Conservation (phyloP, 1,140 invertebrate species). For the Steinernema feltiae region DNA sequence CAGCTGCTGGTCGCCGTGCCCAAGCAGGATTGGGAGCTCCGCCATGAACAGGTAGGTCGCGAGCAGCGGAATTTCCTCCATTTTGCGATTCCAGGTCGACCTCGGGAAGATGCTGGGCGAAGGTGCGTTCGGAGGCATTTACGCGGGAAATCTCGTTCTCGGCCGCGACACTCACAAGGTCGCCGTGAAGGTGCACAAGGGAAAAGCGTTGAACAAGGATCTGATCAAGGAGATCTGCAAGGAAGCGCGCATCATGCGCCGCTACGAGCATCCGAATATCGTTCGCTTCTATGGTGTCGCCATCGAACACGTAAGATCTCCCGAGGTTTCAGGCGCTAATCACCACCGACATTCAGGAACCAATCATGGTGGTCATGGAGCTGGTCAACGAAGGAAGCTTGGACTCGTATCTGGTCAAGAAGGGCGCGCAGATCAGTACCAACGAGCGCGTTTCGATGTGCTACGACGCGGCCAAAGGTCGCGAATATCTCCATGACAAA, state of each 20-base stretch:
- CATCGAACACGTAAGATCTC: constrained; percentile 73
- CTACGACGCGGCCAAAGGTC: constrained; percentile 82
- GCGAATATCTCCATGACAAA: constrained; percentile 89
- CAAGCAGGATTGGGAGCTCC: constrained; percentile 88
- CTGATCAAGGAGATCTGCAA: constrained; percentile 91
- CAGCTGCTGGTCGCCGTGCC: constrained; percentile 77
- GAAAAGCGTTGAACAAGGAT: constrained; percentile 81
- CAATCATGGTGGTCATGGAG: constrained; percentile 99
- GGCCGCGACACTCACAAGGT: constrained; percentile 69
- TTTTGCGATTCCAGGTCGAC: constrained; percentile 63
- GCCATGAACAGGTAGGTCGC: constrained; percentile 73
- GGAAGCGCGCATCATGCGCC: constrained; percentile 87
- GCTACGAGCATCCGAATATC: constrained; percentile 93
- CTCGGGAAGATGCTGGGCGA: constrained; percentile 88
- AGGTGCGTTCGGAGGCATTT: constrained; percentile 96
- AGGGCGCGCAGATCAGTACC: constrained; percentile 56
- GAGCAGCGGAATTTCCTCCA: not conserved
- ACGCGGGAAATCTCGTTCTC: constrained; percentile 76
- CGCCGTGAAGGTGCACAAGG: constrained; percentile 87
- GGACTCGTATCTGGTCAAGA: constrained; percentile 73
- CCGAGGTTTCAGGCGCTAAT: not conserved
- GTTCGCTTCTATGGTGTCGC: constrained; percentile 91
- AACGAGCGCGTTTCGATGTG: constrained; percentile 71
- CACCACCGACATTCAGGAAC: constrained; percentile 67
- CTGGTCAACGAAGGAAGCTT: constrained; percentile 72